Conservation (phyloP, 2,113 vertebrate genomes). For the Pygoscelis antarcticus region DNA sequence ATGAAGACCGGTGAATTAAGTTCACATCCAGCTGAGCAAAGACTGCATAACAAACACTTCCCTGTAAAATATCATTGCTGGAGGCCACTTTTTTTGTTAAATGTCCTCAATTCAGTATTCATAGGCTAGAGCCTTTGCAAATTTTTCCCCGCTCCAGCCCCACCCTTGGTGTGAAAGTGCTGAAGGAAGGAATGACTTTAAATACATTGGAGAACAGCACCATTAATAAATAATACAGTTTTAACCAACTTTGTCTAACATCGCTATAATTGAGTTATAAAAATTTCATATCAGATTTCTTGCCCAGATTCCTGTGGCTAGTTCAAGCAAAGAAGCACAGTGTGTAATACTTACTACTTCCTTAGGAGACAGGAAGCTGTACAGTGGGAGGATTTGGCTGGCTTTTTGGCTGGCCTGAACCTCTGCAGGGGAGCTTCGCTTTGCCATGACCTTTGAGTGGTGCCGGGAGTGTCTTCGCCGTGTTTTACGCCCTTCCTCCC, state of each 20-base stretch:
- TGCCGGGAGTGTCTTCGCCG: slow-evolving; percentile 62
- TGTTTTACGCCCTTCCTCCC: slow-evolving; percentile 72
- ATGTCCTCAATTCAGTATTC: slow-evolving; percentile 54
- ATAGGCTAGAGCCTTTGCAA: not conserved
- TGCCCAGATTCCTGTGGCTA: slow-evolving; percentile 32
- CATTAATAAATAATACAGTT: slow-evolving; percentile 44
- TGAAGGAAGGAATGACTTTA: slow-evolving; percentile 52
- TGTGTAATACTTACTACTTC: slow-evolving; percentile 87
- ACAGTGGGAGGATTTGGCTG: slow-evolving; percentile 70
- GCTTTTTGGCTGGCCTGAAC: slow-evolving; percentile 57
- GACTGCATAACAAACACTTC: not conserved
- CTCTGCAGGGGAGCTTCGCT: slow-evolving; percentile 68
- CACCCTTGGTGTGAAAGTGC: not conserved
- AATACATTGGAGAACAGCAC: slow-evolving; percentile 53
- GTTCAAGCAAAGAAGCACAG: slow-evolving; percentile 13
- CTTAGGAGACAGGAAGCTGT: slow-evolving; percentile 81
- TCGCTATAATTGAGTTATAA: slow-evolving; percentile 58
- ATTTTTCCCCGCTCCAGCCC: not conserved
- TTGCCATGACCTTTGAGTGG: slow-evolving; percentile 49
- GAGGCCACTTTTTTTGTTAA: slow-evolving; percentile 20
- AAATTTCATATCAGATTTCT: slow-evolving; percentile 23
- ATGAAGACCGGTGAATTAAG: slow-evolving; percentile 15
- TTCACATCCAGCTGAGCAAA: slow-evolving; percentile 26
- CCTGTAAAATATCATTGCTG: slow-evolving; percentile 13
- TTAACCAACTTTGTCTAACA: slow-evolving; percentile 57